Conservation (phyloP, 1,140 invertebrate genomes). For the Alviniconcha marisindica region DNA sequence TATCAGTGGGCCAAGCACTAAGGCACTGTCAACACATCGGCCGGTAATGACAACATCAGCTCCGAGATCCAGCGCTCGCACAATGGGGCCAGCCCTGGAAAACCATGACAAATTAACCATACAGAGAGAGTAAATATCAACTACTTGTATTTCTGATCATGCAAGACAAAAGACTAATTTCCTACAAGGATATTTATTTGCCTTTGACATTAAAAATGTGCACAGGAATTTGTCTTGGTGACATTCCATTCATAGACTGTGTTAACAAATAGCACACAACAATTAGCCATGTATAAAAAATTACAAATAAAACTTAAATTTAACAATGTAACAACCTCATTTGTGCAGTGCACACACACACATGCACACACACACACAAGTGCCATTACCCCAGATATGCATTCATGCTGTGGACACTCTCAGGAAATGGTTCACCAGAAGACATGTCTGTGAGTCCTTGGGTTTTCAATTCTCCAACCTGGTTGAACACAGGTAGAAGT, state of each 20-base stretch:
- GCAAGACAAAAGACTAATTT: too few relatives aligned
- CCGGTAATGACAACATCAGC: slow-evolving; percentile 80
- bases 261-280: too few relatives aligned
- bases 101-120: neutral
- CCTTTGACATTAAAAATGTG: too few relatives aligned
- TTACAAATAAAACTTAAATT: too few relatives aligned
- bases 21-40: slow-evolving; percentile 78
- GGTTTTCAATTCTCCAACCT: slow-evolving; percentile 53
- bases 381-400: slow-evolving; percentile 78
- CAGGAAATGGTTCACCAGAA: slow-evolving; percentile 70
- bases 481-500: neutral
- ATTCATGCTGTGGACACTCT: slow-evolving; percentile 77
- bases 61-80: slow-evolving; percentile 76
- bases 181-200: too few relatives aligned
- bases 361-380: too few relatives aligned
- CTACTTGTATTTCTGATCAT: too few relatives aligned
- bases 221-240: too few relatives aligned
- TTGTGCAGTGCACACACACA: too few relatives aligned
- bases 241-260: too few relatives aligned
- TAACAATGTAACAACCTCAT: too few relatives aligned
- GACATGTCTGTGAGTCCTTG: slow-evolving; percentile 68
- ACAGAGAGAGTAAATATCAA: neutral
- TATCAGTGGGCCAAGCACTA: slow-evolving; percentile 78
- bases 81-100: slow-evolving; percentile 77
- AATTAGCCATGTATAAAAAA: too few relatives aligned